Percentiles rank a stretch among this genome's conserved stretches.
These are phyloP conservation scores for Drosophila paucipuncta DNA, from an alignment of 2,888 invertebrate species.

Conservation along the genomic window DNA sequence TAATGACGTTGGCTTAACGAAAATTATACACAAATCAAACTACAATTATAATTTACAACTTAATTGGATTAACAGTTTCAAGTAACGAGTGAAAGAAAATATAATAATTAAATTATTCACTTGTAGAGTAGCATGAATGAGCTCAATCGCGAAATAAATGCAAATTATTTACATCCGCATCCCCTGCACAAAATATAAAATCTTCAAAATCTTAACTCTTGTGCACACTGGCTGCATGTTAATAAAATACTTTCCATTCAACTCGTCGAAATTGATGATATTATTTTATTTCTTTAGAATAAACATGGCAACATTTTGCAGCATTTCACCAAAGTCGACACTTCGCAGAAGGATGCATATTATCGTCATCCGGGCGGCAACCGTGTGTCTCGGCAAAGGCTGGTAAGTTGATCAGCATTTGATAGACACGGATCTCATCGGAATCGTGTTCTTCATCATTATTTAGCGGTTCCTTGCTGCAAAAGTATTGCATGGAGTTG, in stretches of 20 bases:
- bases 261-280: not conserved
- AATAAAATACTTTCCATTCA: not conserved
- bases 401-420: constrained; percentile 65
- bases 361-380: constrained; percentile 52
- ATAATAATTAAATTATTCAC: not conserved
- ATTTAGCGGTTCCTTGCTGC: constrained; percentile 42
- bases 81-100: not conserved
- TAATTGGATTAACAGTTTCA: not conserved
- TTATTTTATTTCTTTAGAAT: not conserved
- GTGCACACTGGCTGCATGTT: not conserved
- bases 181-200: too few species aligned
- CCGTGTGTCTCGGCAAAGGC: constrained; percentile 65
- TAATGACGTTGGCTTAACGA: not conserved
- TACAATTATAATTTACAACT: not conserved
- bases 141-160: not conserved
- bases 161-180: not conserved
- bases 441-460: constrained; percentile 70
- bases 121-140: not conserved
- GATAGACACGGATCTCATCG: constrained; percentile 71
- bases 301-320: not conserved
- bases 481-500: constrained; percentile 82
- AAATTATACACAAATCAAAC: not conserved
- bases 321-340: constrained; percentile 72
- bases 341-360: constrained; percentile 66
- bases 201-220: not conserved